Evolutionary conservation across 2,888 invertebrate genomes (phyloP), one percentile per base, ranked within the genome.

Genomic region (Megalurothrips usitatus): DNA sequence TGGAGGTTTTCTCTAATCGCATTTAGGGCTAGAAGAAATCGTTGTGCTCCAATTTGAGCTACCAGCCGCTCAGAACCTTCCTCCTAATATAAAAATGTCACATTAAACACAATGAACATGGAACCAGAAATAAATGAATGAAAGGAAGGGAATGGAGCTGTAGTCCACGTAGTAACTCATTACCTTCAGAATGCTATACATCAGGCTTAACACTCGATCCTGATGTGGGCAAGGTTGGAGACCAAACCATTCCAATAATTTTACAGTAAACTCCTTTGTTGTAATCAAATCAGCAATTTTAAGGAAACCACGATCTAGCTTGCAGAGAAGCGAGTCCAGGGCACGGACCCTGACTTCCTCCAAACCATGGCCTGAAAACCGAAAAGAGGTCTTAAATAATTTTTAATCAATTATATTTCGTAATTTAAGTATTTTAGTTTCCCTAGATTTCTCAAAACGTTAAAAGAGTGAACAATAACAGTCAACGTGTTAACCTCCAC

Each of bases 171-270:
- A 34, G 78, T 34, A 34, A 52, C 58, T 52, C 78, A 48, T 85
- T 87, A 92, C 92, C 87, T 90, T 89, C 52, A 92, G 85, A 81
- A 91, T 88, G 81, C 86, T 86, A 80, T 89, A 86, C 79, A 93
- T 87, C 82, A 92, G 87, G 81, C 89, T 86, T 68, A 93, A 87
- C 81, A 91, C 92, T 85, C 90, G 89, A 82, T 88, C 87, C 84
- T 92, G 90, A 81, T 90, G 86, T 0, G 89, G 87, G 63, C 89
- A 88, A 79, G 88, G 86, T 68, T 90, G 88, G 81, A 88, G 89
- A 79, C 90, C 86, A 85, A 93, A 92, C 92, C 92, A 93, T 80
- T 90, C 88, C 79, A 92, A 87, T 47, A 93, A 86, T 82, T 90
- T 89, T 80, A 89, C 87, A 34, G 93, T 85, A 26, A 93, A 87